phyloP scores from a whole-genome alignment of 1,140 invertebrate genomes.

The Sycophaga agraensis region DNA sequence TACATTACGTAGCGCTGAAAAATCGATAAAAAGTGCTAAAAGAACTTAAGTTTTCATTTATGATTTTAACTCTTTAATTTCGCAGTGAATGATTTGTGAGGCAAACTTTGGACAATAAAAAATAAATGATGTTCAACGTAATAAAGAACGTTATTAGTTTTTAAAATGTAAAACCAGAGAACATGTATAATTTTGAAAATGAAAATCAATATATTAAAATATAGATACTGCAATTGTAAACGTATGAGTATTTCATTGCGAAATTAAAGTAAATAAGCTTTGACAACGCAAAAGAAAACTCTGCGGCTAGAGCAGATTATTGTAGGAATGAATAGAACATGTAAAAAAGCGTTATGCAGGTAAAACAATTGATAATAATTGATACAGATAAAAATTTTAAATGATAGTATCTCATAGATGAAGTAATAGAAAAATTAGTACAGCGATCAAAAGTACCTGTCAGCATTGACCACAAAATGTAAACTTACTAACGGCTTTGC shows the following conservation, averaged over 20 bases:
- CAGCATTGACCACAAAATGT: constrained; percentile 43
- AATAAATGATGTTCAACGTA: constrained; percentile 15
- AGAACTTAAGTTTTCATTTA: constrained; percentile 15
- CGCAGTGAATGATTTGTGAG: constrained; percentile 1
- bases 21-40: constrained; percentile 26
- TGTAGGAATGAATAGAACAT: constrained; percentile 21
- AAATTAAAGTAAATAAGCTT: constrained; percentile 17
- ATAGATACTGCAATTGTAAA: constrained; percentile 4
- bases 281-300: constrained; percentile 11
- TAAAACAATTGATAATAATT: constrained; percentile 22
- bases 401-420: constrained; percentile 18
- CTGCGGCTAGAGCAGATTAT: constrained; percentile 10
- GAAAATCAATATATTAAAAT: constrained; percentile 7
- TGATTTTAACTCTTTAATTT: constrained; percentile 15
- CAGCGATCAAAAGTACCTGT: constrained; percentile 54
- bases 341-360: constrained; percentile 23
- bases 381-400: constrained; percentile 17
- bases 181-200: constrained; percentile 7
- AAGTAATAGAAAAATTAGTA: constrained; percentile 24
- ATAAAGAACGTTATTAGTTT: constrained; percentile 16
- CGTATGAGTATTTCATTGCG: constrained; percentile 10
- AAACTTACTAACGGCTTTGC: constrained; percentile 37
- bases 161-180: constrained; percentile 8
- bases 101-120: constrained; percentile 17
- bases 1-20: constrained; percentile 12